A percentile compares a stretch with the other conserved stretches of the same genome.
These are phyloP conservation scores for Drosophila pandora DNA, from an alignment of 1,140 invertebrate genomes.

Conservation along the genomic window DNA sequence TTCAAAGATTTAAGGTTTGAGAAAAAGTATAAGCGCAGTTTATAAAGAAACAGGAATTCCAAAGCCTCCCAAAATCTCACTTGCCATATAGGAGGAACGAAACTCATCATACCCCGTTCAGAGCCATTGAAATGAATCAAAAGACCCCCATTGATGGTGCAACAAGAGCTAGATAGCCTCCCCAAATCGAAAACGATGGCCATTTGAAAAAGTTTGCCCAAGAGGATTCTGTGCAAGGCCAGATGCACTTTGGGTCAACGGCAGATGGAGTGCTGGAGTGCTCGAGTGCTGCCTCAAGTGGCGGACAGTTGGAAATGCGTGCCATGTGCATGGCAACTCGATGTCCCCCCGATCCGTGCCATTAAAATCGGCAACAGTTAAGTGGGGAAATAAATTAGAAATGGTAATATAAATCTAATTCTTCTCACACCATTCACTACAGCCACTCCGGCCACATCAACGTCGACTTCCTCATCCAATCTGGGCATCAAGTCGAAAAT, in stretches of 20 bases:
- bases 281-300: constrained; percentile 7
- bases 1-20: background rate
- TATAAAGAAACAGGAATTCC: background rate
- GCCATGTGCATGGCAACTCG: constrained; percentile 10
- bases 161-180: constrained; percentile 18
- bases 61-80: background rate
- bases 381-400: constrained; percentile 74
- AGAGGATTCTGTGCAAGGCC: background rate
- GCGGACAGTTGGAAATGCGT: background rate
- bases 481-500: constrained; percentile 70
- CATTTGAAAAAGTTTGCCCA: constrained; percentile 28
- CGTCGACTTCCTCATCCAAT: constrained; percentile 45
- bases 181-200: constrained; percentile 35
- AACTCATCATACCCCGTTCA: constrained; percentile 30
- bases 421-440: constrained; percentile 17
- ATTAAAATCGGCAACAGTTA: constrained; percentile 69
- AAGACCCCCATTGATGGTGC: constrained; percentile 18
- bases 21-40: background rate
- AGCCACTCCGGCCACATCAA: background rate
- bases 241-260: constrained; percentile 25
- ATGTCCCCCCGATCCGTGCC: constrained; percentile 11
- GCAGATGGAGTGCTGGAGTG: background rate
- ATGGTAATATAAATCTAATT: constrained; percentile 71
- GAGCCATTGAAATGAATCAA: constrained; percentile 12
- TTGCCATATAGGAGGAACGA: background rate